phyloP scores from a whole-genome alignment of 2,113 vertebrate species.

The Pandion haliaetus region DNA sequence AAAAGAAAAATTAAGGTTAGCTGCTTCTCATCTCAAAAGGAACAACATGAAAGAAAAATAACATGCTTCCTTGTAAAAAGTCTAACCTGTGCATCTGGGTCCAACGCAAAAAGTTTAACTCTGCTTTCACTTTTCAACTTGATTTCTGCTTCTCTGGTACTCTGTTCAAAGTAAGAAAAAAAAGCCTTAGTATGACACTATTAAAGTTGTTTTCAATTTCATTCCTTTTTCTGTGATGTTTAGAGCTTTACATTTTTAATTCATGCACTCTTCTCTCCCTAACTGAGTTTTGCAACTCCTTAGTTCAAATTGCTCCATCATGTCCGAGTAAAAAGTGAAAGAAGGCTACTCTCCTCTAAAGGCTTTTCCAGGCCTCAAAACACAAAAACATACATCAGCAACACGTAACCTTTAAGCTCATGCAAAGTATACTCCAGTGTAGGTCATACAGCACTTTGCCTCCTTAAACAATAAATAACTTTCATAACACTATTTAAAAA shows the following conservation, averaged over 20 bases:
- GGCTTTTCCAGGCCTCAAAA: not conserved
- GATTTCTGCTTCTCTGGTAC: conserved; percentile 89
- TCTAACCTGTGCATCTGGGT: conserved; percentile 94
- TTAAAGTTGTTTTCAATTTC: not conserved
- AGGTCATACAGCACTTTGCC: not conserved
- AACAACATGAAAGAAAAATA: not conserved
- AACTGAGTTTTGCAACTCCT: not conserved
- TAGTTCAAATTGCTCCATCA: not conserved
- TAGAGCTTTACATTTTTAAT: not conserved
- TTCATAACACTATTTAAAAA: not conserved
- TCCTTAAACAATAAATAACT: not conserved
- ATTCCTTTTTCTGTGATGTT: not conserved
- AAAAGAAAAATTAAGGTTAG: conserved; percentile 13
- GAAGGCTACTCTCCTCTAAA: not conserved
- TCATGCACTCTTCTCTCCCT: not conserved
- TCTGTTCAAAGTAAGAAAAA: conserved; percentile 73
- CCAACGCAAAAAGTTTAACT: conserved; percentile 93
- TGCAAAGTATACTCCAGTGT: not conserved
- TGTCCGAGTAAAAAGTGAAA: not conserved
- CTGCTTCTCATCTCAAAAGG: not conserved
- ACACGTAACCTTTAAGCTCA: not conserved
- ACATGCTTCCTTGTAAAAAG: not conserved
- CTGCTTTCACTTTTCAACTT: conserved; percentile 92
- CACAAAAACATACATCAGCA: not conserved
- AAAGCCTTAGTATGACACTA: not conserved